Base-by-base conservation (phyloP, 2,113 vertebrate species). In the Nannobrachium achirus region DNA sequence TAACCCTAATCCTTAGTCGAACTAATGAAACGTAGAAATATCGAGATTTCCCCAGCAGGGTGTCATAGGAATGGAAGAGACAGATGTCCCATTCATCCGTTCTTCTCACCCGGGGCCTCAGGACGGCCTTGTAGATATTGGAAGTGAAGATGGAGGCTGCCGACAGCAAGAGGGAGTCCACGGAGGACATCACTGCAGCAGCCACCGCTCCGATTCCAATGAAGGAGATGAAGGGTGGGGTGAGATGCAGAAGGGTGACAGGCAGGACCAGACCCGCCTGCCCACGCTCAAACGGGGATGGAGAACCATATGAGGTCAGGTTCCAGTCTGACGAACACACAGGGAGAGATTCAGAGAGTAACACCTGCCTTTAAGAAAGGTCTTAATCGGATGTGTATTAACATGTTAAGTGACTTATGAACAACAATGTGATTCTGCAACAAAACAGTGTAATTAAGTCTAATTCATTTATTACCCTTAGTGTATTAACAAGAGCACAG, bases 111-210 rank as follows among this genome's bases (percentile, higher is more conserved):
- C 6, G 25, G 25, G 25, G 25, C 25, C 25, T 33, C 11, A 75
- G 73, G 40, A 71, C 69, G 51, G 73, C 79, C 65, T 69, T 75
- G 50, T 48, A 49, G 1, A 50, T 68, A 68, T 55, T 67, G 20
- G 62, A 79, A 58, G 68, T 51, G 78, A 82, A 72, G 14, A 80
- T 60, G 61, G 61, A 70, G 49, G 78, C 80, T 65, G 49, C 62
- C 65, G 85, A 72, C 15, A 83, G 63, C 49, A 86, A 74, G 9
- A 55, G 66, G 1, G 78, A 83, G 57, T 86, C 83, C 49, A 70
- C 61, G 63, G 76, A 78, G 67, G 71, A 73, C 57, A 63, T 71
- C 51, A 83, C 78, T 2, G 81, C 83, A 46, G 75, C 80, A 18
- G 66, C 60, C 33, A 81, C 69, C 59, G 61, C 73, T 63, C 76